Base-by-base conservation (phyloP, 2,888 invertebrate genomes). In the Artemia sinica region DNA sequence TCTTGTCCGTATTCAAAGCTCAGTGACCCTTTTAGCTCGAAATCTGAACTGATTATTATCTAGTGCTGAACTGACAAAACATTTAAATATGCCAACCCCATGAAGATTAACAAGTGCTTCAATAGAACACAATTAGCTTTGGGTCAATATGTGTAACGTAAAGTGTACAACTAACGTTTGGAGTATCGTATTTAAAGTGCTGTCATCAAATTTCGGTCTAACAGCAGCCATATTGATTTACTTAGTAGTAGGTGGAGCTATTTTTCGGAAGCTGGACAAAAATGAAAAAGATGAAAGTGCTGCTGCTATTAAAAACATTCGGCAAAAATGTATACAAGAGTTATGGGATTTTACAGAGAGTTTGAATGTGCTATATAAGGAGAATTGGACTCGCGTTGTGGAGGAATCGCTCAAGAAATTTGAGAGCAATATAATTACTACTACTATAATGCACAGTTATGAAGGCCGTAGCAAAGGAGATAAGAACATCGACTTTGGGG, bases 321-420 rank as follows among this genome's bases (percentile, higher is more conserved):
- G 58, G n/a, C 9, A 58, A 58, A 58, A 58, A 18, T 58, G 58
- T 18, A n/a, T 58, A 7, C n/a, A 58, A n/a, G 58, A 58, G n/a
- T 9, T 58, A 9, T 58, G 58, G 58, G 58, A 58, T 9, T 58
- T 14, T 58, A 58, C 58, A 58, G 58, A 58, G 18, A 58, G 58
- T 10, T 58, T 58, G 10, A 58, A 58, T 58, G 58, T 58, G n/a
- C 58, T 58, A 18, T 58, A 58, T 10, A 58, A 58, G 18, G 58
- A 58, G 18, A 58, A 58, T 18, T 58, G 58, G 58, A 58, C 58
- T 58, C 8, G 14, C 8, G 58, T 58, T 9, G 58, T 58, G n/a
- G 58, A 58, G 18, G 14, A 58, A 18, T 58, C 58, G 10, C 58
- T 58, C 14, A 58, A 58, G 9, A 58, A 9, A 18, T 58, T 58